These are phyloP conservation scores for Potamilus streckersoni DNA, from an alignment of 1,140 invertebrate genomes.

Conservation along the genomic window DNA sequence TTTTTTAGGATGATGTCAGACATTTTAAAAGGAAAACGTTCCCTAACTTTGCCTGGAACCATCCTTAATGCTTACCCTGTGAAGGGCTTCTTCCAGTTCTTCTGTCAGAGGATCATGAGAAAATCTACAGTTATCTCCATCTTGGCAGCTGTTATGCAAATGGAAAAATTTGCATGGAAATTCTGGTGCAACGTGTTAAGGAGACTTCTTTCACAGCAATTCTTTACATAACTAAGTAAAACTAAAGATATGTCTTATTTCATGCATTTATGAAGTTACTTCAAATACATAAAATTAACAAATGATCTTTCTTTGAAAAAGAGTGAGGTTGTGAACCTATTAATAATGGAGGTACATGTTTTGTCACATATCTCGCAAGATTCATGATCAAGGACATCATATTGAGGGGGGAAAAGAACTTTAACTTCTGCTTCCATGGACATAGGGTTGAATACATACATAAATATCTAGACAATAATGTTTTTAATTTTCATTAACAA, in stretches of 20 bases:
- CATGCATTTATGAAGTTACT: neutral
- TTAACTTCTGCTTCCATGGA: too few species aligned
- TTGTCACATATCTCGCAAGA: too few species aligned
- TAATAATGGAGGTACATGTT: too few species aligned
- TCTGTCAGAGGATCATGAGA: conserved; percentile 89
- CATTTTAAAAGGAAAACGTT: too few species aligned
- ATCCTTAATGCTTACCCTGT: conserved; percentile 19
- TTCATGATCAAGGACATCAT: too few species aligned
- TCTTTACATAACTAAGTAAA: neutral
- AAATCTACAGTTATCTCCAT: conserved; percentile 89
- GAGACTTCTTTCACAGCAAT: conserved; percentile 10
- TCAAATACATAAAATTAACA: neutral
- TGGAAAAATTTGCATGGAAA: conserved; percentile 99
- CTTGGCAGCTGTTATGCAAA: conserved; percentile 86
- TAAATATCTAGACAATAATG: too few species aligned
- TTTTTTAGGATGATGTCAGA: too few species aligned
- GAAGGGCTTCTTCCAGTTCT: conserved; percentile 67
- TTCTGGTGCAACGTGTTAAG: conserved; percentile 73
- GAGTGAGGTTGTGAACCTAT: too few species aligned
- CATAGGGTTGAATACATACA: too few species aligned
- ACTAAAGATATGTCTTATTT: neutral
- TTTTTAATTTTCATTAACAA: too few species aligned
- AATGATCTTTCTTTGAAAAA: neutral
- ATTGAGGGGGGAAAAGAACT: too few species aligned
- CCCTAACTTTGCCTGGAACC: too few species aligned